A percentile compares a stretch with the other conserved stretches of the same genome.
phyloP scores from a whole-genome alignment of 2,888 invertebrate genomes.

The Acronicta leporina region DNA sequence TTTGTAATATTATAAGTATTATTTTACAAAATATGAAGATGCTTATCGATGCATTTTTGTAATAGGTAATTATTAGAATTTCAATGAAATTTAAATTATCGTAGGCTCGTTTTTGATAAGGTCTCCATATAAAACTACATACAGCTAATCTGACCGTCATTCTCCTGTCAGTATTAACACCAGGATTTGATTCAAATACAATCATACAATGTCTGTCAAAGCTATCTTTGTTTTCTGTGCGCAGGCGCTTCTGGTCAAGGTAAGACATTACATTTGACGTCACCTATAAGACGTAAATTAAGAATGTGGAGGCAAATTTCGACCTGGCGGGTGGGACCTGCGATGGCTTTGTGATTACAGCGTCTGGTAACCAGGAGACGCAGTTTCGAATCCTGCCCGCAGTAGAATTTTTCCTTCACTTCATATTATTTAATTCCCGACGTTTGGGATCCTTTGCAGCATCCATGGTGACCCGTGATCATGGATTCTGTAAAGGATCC shows the following conservation, averaged over 20 bases:
- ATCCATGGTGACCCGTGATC: no score
- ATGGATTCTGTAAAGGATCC: no score
- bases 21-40: not conserved
- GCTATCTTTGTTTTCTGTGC: constrained; percentile 38
- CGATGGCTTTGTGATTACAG: no score
- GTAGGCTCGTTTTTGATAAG: not conserved
- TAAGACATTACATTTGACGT: constrained; percentile 7
- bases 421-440: no score
- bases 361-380: no score
- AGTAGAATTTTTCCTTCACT: no score
- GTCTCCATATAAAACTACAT: constrained; percentile 17
- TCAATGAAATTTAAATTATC: not conserved
- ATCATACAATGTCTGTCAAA: constrained; percentile 42
- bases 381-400: no score
- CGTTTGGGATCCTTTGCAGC: no score
- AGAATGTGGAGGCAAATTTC: no score
- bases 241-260: constrained; percentile 42
- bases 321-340: no score
- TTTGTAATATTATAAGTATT: no score
- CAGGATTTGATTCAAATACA: constrained; percentile 1
- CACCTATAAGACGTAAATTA: no score
- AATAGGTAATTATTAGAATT: not conserved
- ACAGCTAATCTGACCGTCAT: constrained; percentile 11
- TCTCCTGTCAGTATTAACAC: constrained; percentile 20
- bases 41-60: constrained; percentile 19